These are phyloP conservation scores for Phrynocephalus guinanensis DNA, from an alignment of 2,797 vertebrate species.

Conservation along the genomic window DNA sequence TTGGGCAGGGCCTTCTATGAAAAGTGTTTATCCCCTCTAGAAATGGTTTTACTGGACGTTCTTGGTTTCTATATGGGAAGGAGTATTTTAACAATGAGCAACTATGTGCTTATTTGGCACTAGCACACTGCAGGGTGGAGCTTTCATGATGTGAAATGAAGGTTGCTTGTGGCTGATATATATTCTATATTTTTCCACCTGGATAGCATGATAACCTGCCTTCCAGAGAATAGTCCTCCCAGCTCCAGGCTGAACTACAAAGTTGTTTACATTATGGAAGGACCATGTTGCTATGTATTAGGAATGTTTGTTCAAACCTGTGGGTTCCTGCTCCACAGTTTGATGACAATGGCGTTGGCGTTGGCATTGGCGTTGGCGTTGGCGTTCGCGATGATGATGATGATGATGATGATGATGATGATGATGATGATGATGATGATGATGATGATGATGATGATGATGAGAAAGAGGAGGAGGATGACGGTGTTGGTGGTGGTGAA, in stretches of 20 bases:
- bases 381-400: too few species aligned
- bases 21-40: background rate
- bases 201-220: background rate
- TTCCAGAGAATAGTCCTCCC: background rate
- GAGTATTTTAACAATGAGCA: constrained; percentile 4
- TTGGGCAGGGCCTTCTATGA: background rate
- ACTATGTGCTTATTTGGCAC: background rate
- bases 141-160: constrained; percentile 2
- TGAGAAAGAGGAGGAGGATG: too few species aligned
- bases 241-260: background rate
- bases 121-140: background rate
- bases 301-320: background rate
- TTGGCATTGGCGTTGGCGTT: too few species aligned
- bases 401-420: too few species aligned
- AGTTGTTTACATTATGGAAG: background rate
- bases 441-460: too few species aligned
- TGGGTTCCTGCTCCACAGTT: too few species aligned
- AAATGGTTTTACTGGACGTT: background rate
- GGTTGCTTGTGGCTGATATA: background rate
- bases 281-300: too few species aligned
- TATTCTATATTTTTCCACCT: background rate
- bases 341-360: too few species aligned
- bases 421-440: too few species aligned
- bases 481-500: background rate
- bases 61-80: background rate